Evolutionary conservation across 2,888 invertebrate species (phyloP).

Genomic region (Phyto melanocephala): DNA sequence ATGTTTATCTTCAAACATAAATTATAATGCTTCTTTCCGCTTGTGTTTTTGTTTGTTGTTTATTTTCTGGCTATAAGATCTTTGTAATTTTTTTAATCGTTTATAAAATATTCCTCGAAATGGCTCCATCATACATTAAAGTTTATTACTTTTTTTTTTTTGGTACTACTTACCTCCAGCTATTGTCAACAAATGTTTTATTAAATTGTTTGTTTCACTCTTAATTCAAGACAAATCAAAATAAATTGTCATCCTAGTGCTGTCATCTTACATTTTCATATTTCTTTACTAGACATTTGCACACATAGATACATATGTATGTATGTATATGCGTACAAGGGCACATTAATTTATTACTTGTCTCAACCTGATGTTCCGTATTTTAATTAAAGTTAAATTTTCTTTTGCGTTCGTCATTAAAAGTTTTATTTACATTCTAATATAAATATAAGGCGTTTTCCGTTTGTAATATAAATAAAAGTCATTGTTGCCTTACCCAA

Average conservation of each 20-base stretch:
- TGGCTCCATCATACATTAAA: constrained; percentile 36
- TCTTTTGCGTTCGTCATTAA: background rate
- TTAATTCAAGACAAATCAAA: constrained; percentile 46
- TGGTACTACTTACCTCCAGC: background rate
- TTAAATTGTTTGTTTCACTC: constrained; percentile 20
- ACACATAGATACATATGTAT: background rate
- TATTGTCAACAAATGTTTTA: constrained; percentile 20
- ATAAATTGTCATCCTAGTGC: constrained; percentile 31
- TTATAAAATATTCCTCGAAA: constrained; percentile 34
- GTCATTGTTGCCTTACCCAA: too few species aligned
- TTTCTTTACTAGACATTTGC: background rate
- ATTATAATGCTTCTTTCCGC: constrained; percentile 45
- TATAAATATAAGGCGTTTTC: background rate
- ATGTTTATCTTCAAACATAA: constrained; percentile 48
- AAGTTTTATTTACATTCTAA: background rate
- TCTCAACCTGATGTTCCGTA: constrained; percentile 23
- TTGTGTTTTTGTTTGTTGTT: background rate
- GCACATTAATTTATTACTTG: constrained; percentile 29
- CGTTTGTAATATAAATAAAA: background rate
- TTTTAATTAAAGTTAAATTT: background rate
- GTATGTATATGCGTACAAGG: too few species aligned
- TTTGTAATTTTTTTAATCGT: constrained; percentile 14
- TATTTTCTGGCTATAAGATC: constrained; percentile 10
- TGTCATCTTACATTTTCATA: background rate
- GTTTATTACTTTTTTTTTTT: constrained; percentile 37